A percentile compares a stretch with the other conserved stretches of the same genome.
phyloP scores from a whole-genome alignment of 2,113 vertebrate genomes.

The Carlito syrichta region DNA sequence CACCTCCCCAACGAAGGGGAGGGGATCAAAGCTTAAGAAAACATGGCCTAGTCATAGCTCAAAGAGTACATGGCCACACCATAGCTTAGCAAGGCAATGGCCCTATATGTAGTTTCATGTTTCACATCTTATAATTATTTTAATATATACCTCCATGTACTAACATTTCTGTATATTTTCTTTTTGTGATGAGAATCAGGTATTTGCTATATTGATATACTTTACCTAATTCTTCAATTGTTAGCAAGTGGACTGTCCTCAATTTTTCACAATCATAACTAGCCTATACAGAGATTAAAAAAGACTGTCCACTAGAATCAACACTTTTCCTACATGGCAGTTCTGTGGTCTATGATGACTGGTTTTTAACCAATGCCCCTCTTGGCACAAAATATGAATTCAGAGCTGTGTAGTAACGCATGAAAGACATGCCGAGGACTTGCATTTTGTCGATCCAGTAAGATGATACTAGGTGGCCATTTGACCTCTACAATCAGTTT shows the following conservation, averaged over 20 bases:
- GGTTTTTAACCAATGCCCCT: neutral
- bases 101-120: neutral
- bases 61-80: no score
- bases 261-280: conserved; percentile 23
- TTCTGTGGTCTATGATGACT: conserved; percentile 15
- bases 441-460: neutral
- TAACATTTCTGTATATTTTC: neutral
- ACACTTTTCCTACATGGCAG: neutral
- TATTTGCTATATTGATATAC: neutral
- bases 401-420: conserved; percentile 25
- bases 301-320: neutral
- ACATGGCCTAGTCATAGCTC: no score
- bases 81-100: no score
- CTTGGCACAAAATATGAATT: conserved; percentile 36
- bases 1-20: no score
- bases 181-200: conserved; percentile 12
- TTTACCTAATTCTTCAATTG: conserved; percentile 27
- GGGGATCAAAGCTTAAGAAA: no score
- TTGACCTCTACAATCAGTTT: neutral
- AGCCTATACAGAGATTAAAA: neutral
- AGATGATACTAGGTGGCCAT: neutral
- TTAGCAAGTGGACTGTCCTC: neutral
- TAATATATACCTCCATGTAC: neutral
- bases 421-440: neutral
- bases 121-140: neutral